phyloP scores from a whole-genome alignment of 2,888 invertebrate species.

The Cinara cedri region DNA sequence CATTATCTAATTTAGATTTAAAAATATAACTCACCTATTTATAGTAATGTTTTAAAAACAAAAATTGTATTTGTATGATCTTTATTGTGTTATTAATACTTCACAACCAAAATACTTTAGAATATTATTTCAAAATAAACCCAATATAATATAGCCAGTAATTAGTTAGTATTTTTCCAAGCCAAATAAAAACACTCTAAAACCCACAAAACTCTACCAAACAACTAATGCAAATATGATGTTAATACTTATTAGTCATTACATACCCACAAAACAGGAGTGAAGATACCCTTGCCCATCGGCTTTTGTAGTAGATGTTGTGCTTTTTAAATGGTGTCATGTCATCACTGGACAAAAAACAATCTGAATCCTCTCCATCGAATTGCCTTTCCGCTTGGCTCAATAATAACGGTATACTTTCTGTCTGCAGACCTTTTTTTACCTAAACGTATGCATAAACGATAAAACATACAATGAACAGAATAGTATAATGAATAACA shows the following conservation, averaged over 20 bases:
- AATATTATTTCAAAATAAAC: neutral
- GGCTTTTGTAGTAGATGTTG: conserved; percentile 49
- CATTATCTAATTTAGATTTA: too few species aligned
- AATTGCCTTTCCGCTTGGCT: conserved; percentile 54
- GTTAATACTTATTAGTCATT: too few species aligned
- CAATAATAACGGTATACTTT: conserved; percentile 48
- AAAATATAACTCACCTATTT: too few species aligned
- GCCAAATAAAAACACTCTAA: conserved; percentile 22
- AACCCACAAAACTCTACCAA: neutral
- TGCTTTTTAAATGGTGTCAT: conserved; percentile 53
- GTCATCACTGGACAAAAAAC: conserved; percentile 51
- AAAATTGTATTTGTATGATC: neutral
- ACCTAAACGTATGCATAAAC: neutral
- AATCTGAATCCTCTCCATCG: conserved; percentile 52
- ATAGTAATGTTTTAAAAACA: too few species aligned
- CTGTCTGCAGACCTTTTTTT: conserved; percentile 51
- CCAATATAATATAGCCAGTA: neutral
- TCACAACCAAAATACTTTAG: neutral
- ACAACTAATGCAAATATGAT: neutral
- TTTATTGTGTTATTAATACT: neutral
- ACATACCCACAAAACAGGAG: conserved; percentile 46
- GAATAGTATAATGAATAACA: too few species aligned
- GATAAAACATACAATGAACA: too few species aligned
- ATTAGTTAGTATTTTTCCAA: conserved; percentile 22
- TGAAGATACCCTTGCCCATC: conserved; percentile 52